These are phyloP conservation scores for Malachius bipustulatus DNA, from an alignment of 2,888 invertebrate species.

Conservation along the genomic window DNA sequence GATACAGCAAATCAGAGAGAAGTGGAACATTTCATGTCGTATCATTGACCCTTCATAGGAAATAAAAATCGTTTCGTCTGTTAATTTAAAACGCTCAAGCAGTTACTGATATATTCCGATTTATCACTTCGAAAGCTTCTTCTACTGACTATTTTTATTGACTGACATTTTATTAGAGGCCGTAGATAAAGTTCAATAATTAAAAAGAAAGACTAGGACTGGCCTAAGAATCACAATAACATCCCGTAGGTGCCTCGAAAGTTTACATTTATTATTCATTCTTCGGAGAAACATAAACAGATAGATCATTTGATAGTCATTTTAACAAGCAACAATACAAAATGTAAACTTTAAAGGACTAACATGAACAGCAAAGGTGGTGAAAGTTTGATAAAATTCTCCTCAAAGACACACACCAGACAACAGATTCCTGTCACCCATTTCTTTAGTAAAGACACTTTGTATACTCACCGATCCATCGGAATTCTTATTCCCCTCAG, in stretches of 20 bases:
- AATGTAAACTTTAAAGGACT: constrained; percentile 6
- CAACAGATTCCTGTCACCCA: not conserved
- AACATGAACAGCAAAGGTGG: constrained; percentile 34
- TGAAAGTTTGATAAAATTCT: constrained; percentile 18
- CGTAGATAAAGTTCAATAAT: too few species aligned
- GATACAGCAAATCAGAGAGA: too few species aligned
- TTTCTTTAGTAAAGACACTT: not conserved
- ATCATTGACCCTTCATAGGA: too few species aligned
- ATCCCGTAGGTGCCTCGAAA: not conserved
- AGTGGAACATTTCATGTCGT: too few species aligned
- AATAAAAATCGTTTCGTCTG: too few species aligned
- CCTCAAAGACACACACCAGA: not conserved
- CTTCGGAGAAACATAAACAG: not conserved
- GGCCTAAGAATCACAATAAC: constrained; percentile 1
- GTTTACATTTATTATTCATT: not conserved
- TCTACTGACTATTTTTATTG: too few species aligned
- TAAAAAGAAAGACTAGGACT: not conserved
- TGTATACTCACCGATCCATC: constrained; percentile 50
- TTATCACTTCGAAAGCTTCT: too few species aligned
- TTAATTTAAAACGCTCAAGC: too few species aligned
- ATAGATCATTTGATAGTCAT: not conserved
- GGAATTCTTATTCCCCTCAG: constrained; percentile 63
- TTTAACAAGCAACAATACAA: constrained; percentile 4
- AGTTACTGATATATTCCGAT: too few species aligned
- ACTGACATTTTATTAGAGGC: too few species aligned